Evolutionary conservation across 1,140 invertebrate species (phyloP).

Genomic region (Potamilus streckersoni): DNA sequence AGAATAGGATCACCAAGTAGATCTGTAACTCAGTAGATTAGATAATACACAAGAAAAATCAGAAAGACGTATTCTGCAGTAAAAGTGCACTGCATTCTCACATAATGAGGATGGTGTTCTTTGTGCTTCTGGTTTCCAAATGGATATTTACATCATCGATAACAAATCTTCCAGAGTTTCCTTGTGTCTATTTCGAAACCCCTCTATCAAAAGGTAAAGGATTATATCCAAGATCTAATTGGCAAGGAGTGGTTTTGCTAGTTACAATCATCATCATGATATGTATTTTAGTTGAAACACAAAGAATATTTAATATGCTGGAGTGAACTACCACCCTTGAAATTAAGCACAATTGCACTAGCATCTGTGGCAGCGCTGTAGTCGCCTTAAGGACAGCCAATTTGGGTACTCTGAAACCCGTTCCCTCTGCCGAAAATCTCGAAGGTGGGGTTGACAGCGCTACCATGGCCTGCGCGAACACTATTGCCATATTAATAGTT

Average conservation of each 20-base stretch:
- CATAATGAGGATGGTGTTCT: conserved; percentile 23
- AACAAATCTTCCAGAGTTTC: conserved; percentile 13
- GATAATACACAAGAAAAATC: conserved; percentile 1
- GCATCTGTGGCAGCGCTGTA: too few relatives aligned
- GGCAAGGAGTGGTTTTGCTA: conserved; percentile 17
- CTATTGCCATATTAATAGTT: too few relatives aligned
- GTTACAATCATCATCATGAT: conserved; percentile 4
- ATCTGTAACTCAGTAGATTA: neutral
- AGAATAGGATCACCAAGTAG: conserved; percentile 7
- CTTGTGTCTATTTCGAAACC: conserved; percentile 21
- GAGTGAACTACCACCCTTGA: too few relatives aligned
- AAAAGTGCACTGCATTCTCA: conserved; percentile 23
- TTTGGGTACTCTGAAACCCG: too few relatives aligned
- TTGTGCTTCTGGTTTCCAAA: conserved; percentile 19
- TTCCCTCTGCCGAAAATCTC: too few relatives aligned
- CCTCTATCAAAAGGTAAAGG: conserved; percentile 29
- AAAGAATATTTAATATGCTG: too few relatives aligned
- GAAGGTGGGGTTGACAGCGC: too few relatives aligned
- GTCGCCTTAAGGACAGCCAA: too few relatives aligned
- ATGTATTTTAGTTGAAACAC: too few relatives aligned
- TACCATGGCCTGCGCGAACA: too few relatives aligned
- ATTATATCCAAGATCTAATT: conserved; percentile 22
- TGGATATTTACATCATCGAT: conserved; percentile 26
- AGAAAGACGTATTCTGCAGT: conserved; percentile 11
- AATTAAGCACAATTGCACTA: too few relatives aligned